phyloP scores from a whole-genome alignment of 2,888 invertebrate species.

The Pardosa pseudoannulata region DNA sequence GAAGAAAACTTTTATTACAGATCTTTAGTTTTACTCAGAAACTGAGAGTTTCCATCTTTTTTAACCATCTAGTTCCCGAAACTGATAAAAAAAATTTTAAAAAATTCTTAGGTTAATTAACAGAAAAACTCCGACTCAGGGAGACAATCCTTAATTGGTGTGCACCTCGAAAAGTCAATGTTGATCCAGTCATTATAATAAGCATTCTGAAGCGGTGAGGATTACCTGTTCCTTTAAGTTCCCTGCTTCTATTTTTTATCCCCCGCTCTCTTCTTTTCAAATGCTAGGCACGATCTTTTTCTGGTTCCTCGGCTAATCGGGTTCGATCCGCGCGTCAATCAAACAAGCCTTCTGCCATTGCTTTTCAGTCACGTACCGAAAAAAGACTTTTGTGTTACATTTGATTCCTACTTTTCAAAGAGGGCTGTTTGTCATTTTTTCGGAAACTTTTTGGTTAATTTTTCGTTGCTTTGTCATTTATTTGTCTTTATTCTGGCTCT shows the following conservation, averaged over 20 bases:
- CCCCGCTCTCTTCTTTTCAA: background rate
- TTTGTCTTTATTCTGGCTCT: no score
- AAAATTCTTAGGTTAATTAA: no score
- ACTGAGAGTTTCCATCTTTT: no score
- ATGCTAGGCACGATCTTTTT: slow-evolving; percentile 24
- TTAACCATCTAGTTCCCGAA: no score
- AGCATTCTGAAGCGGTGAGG: background rate
- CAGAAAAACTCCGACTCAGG: background rate
- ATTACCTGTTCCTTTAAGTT: background rate
- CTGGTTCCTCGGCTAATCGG: slow-evolving; percentile 39
- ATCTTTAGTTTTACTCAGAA: no score
- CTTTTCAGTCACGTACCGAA: slow-evolving; percentile 31
- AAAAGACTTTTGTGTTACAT: no score
- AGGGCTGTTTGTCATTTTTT: no score
- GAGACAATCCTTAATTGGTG: slow-evolving; percentile 43
- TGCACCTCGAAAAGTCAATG: slow-evolving; percentile 19
- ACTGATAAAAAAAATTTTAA: no score
- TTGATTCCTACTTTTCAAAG: no score
- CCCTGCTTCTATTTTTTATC: background rate
- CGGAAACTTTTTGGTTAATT: no score
- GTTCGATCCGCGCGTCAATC: slow-evolving; percentile 58
- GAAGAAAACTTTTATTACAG: no score
- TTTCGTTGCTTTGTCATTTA: no score
- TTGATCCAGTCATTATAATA: background rate
- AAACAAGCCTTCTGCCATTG: background rate